Percentiles rank a stretch among this genome's conserved stretches.
phyloP scores from a whole-genome alignment of 2,797 vertebrate species.

The Phaenicophaeus curvirostris region DNA sequence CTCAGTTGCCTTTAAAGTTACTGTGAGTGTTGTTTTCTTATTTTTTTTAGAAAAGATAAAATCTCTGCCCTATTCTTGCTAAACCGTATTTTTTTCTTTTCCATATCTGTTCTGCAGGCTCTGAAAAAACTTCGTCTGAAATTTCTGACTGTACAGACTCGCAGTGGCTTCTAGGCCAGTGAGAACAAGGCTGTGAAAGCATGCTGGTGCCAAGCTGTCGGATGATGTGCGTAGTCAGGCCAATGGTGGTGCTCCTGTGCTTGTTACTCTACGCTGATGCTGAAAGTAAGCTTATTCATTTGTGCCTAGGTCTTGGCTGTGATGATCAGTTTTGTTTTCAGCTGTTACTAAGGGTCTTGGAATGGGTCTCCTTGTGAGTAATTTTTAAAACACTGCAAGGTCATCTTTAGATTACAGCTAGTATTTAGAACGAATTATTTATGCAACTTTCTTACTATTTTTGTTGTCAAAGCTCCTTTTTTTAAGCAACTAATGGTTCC shows the following conservation, averaged over 20 bases:
- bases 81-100: conserved; percentile 56
- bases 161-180: conserved; percentile 86
- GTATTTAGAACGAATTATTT: conserved; percentile 61
- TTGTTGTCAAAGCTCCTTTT: conserved; percentile 41
- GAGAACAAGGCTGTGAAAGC: conserved; percentile 85
- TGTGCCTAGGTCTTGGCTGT: conserved; percentile 1
- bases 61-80: background rate
- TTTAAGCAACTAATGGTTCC: background rate
- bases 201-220: conserved; percentile 90
- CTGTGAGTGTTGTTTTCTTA: background rate
- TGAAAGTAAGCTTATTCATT: conserved; percentile 87
- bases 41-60: background rate
- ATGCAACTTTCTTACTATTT: conserved; percentile 40
- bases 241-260: conserved; percentile 86
- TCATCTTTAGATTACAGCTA: conserved; percentile 46
- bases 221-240: conserved; percentile 88
- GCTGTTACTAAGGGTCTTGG: conserved; percentile 30
- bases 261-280: conserved; percentile 86
- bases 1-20: background rate
- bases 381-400: conserved; percentile 45
- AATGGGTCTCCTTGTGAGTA: conserved; percentile 63
- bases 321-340: conserved; percentile 64
- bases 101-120: conserved; percentile 82
- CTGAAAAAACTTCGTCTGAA: conserved; percentile 91
- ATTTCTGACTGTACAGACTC: conserved; percentile 85